Base-by-base conservation (phyloP, 1,140 invertebrate genomes). In the Anthonomus grandis region DNA sequence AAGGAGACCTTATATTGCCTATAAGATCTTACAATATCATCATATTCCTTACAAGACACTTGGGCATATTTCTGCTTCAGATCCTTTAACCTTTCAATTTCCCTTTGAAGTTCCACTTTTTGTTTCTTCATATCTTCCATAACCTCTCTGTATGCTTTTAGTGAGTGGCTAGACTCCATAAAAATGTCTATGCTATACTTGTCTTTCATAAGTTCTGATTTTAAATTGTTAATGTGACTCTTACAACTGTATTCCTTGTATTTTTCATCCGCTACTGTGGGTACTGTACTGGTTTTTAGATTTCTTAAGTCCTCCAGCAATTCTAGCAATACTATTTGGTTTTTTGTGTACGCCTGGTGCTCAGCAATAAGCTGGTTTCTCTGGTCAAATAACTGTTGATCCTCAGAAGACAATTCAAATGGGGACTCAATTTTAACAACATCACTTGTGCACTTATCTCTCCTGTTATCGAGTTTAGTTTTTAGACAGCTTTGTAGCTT, bases 11-110 rank as follows among this genome's bases (percentile, higher is more conserved):
- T 68, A 49, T 70, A 70, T 18, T 65, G 61, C 27, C 63, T 25
- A 44, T 64, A 70, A 31, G 59, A 59, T 23, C 57, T 62, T 17
- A 69, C 53, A 38, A 70, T 64, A 41, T 68, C 67, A 60, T 69
- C 55, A 53, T 63, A 70, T 47, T 70, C 57, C 47, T 60, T 65
- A 59, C 66, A 64, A 10, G 61, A 55, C 17, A 69, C 59, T 37
- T 62, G 41, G 25, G 56, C 50, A 55, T 70, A 70, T 42, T 64
- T 66, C 15, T 63, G 49, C 31, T 65, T 64, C 12, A 69, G 41
- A 22, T 64, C 55, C 13, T 60, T 45, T 21, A 68, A 59, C 5
- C 62, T 22, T 31, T 64, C 31, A 37, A 70, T 68, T 34, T 66
- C 57, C 19, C 42, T 15, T 27, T 60, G 41, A 36, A 50, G 64